Conservation (phyloP, 2,888 invertebrate genomes). For the Drosophila lacicola region DNA sequence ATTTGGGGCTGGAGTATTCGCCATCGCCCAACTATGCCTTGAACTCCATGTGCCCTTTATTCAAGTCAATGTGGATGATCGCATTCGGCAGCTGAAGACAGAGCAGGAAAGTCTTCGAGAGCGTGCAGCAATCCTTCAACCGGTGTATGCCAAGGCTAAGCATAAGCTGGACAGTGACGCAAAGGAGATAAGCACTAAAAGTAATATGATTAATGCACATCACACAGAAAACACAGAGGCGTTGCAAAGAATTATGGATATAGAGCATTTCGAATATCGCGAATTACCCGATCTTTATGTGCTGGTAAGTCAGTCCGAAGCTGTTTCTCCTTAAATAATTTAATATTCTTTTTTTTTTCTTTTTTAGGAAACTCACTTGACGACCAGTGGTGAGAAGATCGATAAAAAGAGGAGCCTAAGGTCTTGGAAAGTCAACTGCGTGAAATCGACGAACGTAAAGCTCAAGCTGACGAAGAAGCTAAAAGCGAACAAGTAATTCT, state of each 20-base stretch:
- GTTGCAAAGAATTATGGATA: constrained; percentile 72
- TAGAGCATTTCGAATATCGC: constrained; percentile 82
- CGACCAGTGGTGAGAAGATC: constrained; percentile 48
- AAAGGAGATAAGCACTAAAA: constrained; percentile 35
- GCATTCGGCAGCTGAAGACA: constrained; percentile 83
- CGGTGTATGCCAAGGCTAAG: constrained; percentile 18
- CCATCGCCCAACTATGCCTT: constrained; percentile 92
- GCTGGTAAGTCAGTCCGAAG: constrained; percentile 64
- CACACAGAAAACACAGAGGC: constrained; percentile 53
- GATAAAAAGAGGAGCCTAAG: constrained; percentile 78
- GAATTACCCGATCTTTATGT: constrained; percentile 80
- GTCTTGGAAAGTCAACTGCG: constrained; percentile 79
- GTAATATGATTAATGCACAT: constrained; percentile 51
- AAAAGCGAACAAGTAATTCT: constrained; percentile 63
- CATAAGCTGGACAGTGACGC: constrained; percentile 6
- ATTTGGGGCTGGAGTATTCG: constrained; percentile 88
- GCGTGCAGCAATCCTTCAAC: constrained; percentile 25
- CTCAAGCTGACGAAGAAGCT: constrained; percentile 41
- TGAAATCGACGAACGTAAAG: constrained; percentile 70
- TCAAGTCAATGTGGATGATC: constrained; percentile 89
- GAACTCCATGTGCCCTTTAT: constrained; percentile 89
- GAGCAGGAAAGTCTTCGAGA: constrained; percentile 42
- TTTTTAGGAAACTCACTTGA: constrained; percentile 52
- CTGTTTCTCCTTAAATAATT: not conserved
- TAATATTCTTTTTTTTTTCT: not conserved